Percentiles rank a stretch among this genome's conserved stretches.
Conservation (phyloP, 2,113 vertebrate species). For the Lasiurus cinereus region DNA sequence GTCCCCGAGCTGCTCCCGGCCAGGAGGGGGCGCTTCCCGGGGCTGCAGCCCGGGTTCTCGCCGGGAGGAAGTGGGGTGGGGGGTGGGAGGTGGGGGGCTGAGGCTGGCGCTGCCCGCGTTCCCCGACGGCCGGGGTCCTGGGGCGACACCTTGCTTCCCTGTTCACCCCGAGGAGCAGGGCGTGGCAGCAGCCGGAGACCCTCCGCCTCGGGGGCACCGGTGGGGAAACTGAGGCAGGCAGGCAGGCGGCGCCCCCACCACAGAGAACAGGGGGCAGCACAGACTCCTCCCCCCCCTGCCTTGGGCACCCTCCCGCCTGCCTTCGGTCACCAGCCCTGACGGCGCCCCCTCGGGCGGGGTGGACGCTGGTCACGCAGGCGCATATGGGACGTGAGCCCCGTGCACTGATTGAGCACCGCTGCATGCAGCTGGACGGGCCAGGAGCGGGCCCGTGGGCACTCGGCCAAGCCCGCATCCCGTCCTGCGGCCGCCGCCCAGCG, state of each 20-base stretch:
- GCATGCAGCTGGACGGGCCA: no score
- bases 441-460: rapidly evolving
- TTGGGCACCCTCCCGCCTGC: rapidly evolving
- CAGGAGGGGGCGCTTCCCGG: neutral
- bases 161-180: no score
- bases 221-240: neutral
- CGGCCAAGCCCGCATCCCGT: neutral
- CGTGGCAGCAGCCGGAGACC: no score
- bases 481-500: rapidly evolving
- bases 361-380: neutral
- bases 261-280: neutral
- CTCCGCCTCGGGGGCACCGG: neutral
- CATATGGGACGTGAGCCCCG: rapidly evolving
- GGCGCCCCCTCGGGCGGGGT: neutral
- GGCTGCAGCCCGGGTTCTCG: neutral
- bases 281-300: rapidly evolving
- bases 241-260: rapidly evolving
- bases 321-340: rapidly evolving
- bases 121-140: rapidly evolving
- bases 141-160: neutral
- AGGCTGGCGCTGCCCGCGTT: neutral
- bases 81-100: neutral
- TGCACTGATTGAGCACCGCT: neutral
- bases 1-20: neutral
- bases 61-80: neutral